Conservation (phyloP, 92 coral and sea anemone genomes). For the Porites cylindrica region DNA sequence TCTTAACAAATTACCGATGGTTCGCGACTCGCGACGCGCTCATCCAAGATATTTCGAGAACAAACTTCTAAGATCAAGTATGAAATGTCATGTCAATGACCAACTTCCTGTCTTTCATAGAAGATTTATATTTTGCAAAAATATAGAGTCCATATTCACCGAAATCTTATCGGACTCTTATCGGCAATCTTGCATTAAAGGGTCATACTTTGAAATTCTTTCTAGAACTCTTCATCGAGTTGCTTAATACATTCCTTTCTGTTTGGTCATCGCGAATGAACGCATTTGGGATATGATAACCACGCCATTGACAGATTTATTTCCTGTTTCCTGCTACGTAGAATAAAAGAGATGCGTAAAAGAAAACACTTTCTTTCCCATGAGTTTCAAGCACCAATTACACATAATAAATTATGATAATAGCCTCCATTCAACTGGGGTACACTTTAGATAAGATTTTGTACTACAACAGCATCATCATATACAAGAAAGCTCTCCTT, state of each 20-base stretch:
- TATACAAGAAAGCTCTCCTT: too few species aligned
- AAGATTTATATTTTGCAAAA: too few species aligned
- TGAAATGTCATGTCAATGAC: too few species aligned
- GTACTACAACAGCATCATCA: not conserved
- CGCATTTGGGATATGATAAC: conserved; percentile 8
- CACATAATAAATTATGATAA: not conserved
- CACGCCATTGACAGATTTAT: not conserved
- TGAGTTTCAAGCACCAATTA: not conserved
- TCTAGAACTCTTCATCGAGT: conserved; percentile 3
- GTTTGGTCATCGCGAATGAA: not conserved
- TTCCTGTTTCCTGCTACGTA: not conserved
- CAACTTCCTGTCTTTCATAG: too few species aligned
- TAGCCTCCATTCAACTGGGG: too few species aligned
- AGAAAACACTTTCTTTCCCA: not conserved
- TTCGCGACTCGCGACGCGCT: too few species aligned
- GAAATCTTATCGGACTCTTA: not conserved
- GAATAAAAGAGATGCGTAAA: not conserved
- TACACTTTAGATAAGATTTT: not conserved
- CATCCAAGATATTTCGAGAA: too few species aligned
- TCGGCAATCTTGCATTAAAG: not conserved
- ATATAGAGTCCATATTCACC: too few species aligned
- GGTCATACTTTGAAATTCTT: not conserved
- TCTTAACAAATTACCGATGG: too few species aligned
- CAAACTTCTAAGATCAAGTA: too few species aligned
- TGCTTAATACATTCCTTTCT: not conserved